These are phyloP conservation scores for Zaprionus capensis DNA, from an alignment of 1,140 invertebrate species.

Conservation along the genomic window DNA sequence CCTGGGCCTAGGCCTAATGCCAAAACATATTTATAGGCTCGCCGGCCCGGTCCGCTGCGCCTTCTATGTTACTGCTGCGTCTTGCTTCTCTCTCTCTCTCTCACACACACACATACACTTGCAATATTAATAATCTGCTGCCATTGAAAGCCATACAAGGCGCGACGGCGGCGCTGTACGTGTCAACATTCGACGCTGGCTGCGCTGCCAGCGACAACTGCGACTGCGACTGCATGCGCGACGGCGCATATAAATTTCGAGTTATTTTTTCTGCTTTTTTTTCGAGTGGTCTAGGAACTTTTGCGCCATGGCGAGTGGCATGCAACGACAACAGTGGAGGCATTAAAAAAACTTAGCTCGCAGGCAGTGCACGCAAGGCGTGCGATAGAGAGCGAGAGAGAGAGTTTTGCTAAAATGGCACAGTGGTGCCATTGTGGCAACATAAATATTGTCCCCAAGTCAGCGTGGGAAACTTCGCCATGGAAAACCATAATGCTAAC, in stretches of 20 bases:
- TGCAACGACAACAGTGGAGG: conserved; percentile 56
- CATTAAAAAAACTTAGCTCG: conserved; percentile 60
- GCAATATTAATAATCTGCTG: conserved; percentile 82
- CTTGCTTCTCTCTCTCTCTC: neutral
- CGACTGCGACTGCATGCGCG: conserved; percentile 66
- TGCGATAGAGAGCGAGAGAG: neutral
- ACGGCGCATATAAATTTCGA: conserved; percentile 82
- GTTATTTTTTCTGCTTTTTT: conserved; percentile 60
- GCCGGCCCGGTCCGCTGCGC: conserved; percentile 4
- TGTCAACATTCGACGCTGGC: conserved; percentile 78
- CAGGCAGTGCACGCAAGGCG: conserved; percentile 48
- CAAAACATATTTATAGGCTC: conserved; percentile 74
- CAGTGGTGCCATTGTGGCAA: conserved; percentile 54
- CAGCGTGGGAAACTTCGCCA: conserved; percentile 56
- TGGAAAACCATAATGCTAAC: conserved; percentile 41
- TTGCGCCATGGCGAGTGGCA: conserved; percentile 75
- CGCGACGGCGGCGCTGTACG: conserved; percentile 65
- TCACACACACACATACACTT: conserved; percentile 39
- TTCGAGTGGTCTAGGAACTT: conserved; percentile 82
- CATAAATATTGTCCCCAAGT: conserved; percentile 52
- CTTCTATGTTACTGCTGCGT: neutral
- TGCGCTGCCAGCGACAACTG: conserved; percentile 37
- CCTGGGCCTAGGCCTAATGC: conserved; percentile 63
- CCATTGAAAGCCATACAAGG: conserved; percentile 82
- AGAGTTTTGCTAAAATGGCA: conserved; percentile 42